Evolutionary conservation across 2,113 vertebrate species (phyloP).

Genomic region (Chlorodrepanis virens): DNA sequence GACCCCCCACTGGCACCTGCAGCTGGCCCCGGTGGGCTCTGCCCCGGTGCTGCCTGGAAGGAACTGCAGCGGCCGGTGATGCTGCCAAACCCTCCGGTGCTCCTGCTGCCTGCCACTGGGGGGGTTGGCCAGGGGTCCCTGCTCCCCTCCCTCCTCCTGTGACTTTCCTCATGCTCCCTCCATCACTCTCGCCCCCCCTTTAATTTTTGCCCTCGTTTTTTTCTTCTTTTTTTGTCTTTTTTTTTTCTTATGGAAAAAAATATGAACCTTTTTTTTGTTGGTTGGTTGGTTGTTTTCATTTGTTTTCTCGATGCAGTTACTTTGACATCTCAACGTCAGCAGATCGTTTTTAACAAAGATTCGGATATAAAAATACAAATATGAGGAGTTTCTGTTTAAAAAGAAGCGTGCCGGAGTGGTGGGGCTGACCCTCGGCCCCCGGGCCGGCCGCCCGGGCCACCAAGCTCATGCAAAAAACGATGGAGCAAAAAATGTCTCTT

Average conservation of each 20-base stretch:
- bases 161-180: neutral
- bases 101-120: neutral
- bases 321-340: slow-evolving; percentile 84
- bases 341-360: slow-evolving; percentile 93
- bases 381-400: slow-evolving; percentile 87
- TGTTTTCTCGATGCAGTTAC: slow-evolving; percentile 74
- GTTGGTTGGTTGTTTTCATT: neutral
- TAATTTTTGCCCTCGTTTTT: neutral
- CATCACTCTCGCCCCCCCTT: neutral
- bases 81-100: neutral
- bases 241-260: slow-evolving; percentile 56
- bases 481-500: slow-evolving; percentile 78
- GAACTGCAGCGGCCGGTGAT: neutral
- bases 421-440: slow-evolving; percentile 78
- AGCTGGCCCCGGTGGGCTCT: slow-evolving; percentile 51
- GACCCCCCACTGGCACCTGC: slow-evolving; percentile 38
- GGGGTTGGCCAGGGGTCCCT: slow-evolving; percentile 34
- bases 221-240: slow-evolving; percentile 45
- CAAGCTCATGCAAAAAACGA: slow-evolving; percentile 90
- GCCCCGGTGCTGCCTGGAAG: neutral
- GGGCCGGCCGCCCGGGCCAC: slow-evolving; percentile 79
- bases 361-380: slow-evolving; percentile 98
- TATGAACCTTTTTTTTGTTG: slow-evolving; percentile 54
- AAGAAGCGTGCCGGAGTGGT: slow-evolving; percentile 88
- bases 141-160: neutral